phyloP scores from a whole-genome alignment of 2,113 vertebrate genomes.

The Bombycilla garrulus region DNA sequence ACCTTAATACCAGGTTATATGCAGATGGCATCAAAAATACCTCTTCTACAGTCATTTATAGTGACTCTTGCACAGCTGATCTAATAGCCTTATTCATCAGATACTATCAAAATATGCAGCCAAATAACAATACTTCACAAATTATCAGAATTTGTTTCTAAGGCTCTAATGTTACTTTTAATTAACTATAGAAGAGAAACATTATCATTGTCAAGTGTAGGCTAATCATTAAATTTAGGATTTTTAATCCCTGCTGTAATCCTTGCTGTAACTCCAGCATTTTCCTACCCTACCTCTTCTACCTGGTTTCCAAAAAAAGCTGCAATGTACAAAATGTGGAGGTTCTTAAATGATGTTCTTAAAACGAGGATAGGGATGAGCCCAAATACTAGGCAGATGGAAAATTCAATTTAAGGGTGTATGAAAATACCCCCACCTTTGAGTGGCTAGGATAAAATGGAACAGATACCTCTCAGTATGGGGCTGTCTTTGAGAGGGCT shows the following conservation, averaged over 20 bases:
- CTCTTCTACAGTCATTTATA: neutral
- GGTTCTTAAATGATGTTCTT: neutral
- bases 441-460: neutral
- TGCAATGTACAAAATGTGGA: neutral
- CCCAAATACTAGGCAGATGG: neutral
- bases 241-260: neutral
- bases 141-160: neutral
- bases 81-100: neutral
- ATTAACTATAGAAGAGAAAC: neutral
- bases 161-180: neutral
- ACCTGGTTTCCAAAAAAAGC: neutral
- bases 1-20: neutral
- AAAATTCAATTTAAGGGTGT: neutral
- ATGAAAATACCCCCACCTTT: neutral
- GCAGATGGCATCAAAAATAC: neutral
- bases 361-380: neutral
- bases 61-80: neutral
- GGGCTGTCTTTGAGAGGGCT: neutral
- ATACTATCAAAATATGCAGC: neutral
- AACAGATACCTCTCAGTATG: neutral
- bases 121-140: neutral
- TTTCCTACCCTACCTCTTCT: neutral
- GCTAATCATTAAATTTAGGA: neutral
- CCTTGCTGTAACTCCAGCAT: neutral
- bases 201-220: neutral